These are phyloP conservation scores for Gymnopithys bicolor DNA, from an alignment of 2,797 vertebrate species.

Conservation along the genomic window DNA sequence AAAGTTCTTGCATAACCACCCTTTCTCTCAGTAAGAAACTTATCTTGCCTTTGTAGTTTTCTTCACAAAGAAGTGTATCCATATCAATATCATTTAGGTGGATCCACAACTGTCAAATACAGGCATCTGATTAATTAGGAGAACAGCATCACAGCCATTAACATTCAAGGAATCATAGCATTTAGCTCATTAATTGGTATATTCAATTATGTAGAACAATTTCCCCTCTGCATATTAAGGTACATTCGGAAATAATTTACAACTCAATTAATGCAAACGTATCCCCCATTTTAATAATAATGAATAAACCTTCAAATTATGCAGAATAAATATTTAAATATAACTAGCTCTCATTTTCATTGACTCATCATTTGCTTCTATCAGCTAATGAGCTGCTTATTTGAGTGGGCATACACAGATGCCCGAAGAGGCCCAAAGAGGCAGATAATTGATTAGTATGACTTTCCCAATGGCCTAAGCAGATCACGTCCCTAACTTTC, in stretches of 20 bases:
- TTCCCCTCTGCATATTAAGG: rapidly evolving
- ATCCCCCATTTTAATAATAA: background rate
- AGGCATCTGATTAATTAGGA: background rate
- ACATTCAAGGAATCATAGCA: background rate
- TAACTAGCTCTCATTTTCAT: background rate
- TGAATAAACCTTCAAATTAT: background rate
- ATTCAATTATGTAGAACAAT: background rate
- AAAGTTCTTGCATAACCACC: background rate
- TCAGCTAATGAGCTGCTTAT: background rate
- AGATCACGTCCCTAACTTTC: slow-evolving; percentile 27
- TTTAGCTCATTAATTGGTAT: background rate
- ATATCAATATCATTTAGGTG: background rate
- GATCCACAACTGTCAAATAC: background rate
- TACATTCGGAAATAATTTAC: background rate
- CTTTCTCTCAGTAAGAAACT: background rate
- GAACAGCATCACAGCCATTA: background rate
- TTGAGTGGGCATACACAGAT: background rate
- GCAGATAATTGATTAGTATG: background rate
- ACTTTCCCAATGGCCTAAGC: slow-evolving; percentile 22
- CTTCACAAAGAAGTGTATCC: background rate
- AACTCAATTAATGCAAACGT: background rate
- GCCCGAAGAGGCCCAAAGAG: background rate
- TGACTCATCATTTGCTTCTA: background rate
- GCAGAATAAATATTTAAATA: slow-evolving; percentile 16
- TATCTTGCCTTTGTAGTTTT: background rate